Percentiles rank a stretch among this genome's conserved stretches.
Evolutionary conservation across 1,140 invertebrate species (phyloP).

Genomic region (Agrypnia vestita): DNA sequence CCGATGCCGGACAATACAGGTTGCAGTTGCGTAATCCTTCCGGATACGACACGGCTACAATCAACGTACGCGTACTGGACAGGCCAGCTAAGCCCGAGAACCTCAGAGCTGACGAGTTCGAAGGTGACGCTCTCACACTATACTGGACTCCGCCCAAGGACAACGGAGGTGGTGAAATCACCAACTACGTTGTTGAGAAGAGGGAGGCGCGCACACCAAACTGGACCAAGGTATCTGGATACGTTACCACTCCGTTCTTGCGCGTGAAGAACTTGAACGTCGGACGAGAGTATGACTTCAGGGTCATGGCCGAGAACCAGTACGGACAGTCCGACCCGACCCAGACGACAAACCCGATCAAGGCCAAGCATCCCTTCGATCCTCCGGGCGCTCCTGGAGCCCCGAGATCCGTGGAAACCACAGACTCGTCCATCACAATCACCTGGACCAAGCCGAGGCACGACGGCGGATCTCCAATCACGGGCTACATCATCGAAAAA

Average conservation of each 20-base stretch:
- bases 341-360: constrained; percentile 89
- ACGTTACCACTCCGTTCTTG: constrained; percentile 89
- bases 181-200: constrained; percentile 98
- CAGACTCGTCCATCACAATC: constrained; percentile 95
- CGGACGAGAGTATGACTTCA: constrained; percentile 95
- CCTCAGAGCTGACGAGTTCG: constrained; percentile 93
- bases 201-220: constrained; percentile 85
- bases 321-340: constrained; percentile 96
- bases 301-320: constrained; percentile 97
- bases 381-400: constrained; percentile 91
- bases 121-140: constrained; percentile 94
- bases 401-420: constrained; percentile 89
- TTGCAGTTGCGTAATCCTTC: constrained; percentile 94
- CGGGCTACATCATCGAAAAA: constrained; percentile 95
- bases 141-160: constrained; percentile 97
- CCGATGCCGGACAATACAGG: constrained; percentile 93
- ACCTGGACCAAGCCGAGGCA: constrained; percentile 94
- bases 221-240: constrained; percentile 95
- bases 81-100: constrained; percentile 90
- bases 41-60: constrained; percentile 93
- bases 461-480: constrained; percentile 94
- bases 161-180: constrained; percentile 95
- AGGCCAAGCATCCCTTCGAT: constrained; percentile 97
- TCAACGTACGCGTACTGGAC: constrained; percentile 96
- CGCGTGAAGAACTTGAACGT: constrained; percentile 93